Conservation (phyloP, 2,797 vertebrate species). For the Amazonetta brasiliensis region DNA sequence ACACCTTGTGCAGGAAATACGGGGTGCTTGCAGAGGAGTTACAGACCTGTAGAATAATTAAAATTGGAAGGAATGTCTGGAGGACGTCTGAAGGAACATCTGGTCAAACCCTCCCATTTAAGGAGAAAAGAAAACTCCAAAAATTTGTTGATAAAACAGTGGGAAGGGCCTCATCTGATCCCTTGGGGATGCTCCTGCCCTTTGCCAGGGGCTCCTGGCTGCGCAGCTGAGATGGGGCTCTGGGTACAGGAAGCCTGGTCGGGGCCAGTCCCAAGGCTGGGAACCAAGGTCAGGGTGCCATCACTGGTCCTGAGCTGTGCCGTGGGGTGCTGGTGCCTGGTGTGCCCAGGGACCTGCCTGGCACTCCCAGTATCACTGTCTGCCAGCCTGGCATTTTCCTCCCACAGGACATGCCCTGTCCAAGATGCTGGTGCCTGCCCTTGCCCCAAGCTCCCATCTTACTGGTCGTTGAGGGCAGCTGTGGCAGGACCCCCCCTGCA, state of each 20-base stretch:
- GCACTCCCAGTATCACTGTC: neutral
- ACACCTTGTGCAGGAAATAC: neutral
- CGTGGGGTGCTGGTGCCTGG: neutral
- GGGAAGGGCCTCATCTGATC: neutral
- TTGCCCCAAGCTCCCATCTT: fast-evolving
- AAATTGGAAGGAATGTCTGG: neutral
- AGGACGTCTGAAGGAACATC: neutral
- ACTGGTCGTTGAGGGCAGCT: fast-evolving
- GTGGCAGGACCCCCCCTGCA: fast-evolving
- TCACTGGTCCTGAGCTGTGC: fast-evolving
- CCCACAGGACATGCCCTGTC: neutral
- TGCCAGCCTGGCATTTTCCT: fast-evolving
- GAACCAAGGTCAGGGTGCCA: neutral
- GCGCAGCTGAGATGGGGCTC: fast-evolving
- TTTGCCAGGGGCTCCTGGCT: neutral
- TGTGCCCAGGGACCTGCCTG: neutral
- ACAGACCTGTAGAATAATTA: neutral
- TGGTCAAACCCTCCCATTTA: neutral
- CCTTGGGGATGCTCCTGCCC: neutral
- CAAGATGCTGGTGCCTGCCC: fast-evolving
- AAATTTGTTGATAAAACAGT: neutral
- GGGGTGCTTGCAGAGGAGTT: neutral
- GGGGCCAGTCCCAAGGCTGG: neutral
- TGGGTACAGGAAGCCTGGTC: fast-evolving
- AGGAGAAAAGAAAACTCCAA: neutral